Percentiles rank a stretch among this genome's conserved stretches.
Evolutionary conservation across 1,140 invertebrate species (phyloP).

Genomic region (Micrasema minimum): DNA sequence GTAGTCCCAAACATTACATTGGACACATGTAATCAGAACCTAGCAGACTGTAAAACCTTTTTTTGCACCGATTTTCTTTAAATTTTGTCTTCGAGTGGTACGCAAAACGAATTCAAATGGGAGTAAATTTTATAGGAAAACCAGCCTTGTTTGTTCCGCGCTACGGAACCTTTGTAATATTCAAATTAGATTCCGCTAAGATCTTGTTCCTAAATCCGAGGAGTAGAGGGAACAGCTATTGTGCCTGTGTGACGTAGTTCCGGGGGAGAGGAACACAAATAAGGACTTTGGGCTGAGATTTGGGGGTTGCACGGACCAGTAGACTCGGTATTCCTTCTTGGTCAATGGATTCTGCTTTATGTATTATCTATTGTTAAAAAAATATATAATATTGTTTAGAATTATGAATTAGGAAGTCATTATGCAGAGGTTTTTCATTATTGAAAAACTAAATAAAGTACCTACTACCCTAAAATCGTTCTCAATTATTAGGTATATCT

Average conservation of each 20-base stretch:
- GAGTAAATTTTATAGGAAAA: constrained; percentile 14
- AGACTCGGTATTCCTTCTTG: neutral
- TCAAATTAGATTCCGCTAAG: constrained; percentile 22
- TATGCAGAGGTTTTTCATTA: too few relatives aligned
- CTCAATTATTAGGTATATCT: too few relatives aligned
- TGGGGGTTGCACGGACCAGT: neutral
- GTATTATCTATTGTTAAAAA: too few relatives aligned
- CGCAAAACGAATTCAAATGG: constrained; percentile 23
- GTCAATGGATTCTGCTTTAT: too few relatives aligned
- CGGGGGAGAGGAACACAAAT: neutral
- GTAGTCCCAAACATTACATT: neutral
- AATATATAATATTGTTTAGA: too few relatives aligned
- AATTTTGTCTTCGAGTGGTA: neutral
- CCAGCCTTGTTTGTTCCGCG: constrained; percentile 2
- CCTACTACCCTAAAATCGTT: too few relatives aligned
- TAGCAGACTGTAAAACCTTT: constrained; percentile 1
- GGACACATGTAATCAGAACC: constrained; percentile 4
- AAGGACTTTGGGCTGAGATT: neutral
- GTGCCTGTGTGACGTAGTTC: neutral
- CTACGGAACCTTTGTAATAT: constrained; percentile 17
- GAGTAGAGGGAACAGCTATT: neutral
- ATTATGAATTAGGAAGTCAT: too few relatives aligned
- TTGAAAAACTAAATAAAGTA: too few relatives aligned
- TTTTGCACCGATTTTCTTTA: too few relatives aligned
- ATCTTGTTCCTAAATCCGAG: constrained; percentile 12